Evolutionary conservation across 2,113 vertebrate genomes (phyloP).

Genomic region (Acrocephalus arundinaceus): DNA sequence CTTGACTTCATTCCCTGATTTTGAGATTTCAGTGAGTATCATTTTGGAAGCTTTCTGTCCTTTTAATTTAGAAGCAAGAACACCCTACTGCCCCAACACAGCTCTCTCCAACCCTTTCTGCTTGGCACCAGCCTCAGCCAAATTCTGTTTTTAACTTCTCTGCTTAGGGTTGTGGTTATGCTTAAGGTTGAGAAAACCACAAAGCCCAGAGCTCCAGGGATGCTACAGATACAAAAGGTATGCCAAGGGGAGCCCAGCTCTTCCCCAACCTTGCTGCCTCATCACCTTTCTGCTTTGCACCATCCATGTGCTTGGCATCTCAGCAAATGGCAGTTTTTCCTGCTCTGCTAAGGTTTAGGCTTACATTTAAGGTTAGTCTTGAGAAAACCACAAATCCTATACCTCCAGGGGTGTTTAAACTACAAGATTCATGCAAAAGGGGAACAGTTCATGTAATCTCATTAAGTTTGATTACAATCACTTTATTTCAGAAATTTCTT

Average conservation of each 20-base stretch:
- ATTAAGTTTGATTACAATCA: fast-evolving
- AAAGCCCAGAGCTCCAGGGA: neutral
- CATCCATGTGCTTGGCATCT: neutral
- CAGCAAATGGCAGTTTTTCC: neutral
- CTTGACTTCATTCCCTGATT: neutral
- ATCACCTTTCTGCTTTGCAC: neutral
- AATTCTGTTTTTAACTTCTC: neutral
- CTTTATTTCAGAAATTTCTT: neutral
- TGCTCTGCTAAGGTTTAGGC: neutral
- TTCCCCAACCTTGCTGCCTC: neutral
- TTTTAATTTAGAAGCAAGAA: neutral
- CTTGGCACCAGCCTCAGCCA: neutral
- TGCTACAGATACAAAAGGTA: neutral
- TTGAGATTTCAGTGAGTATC: neutral
- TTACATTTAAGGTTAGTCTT: neutral
- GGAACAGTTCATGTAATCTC: neutral
- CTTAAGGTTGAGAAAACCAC: neutral
- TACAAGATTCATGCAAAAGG: neutral
- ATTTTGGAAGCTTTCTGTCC: neutral
- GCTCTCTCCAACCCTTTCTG: neutral
- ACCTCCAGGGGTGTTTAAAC: neutral
- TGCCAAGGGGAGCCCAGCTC: neutral
- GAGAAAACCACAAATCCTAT: neutral
- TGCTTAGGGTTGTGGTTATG: neutral
- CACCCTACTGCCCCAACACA: neutral